Evolutionary conservation across 2,888 invertebrate genomes (phyloP), one percentile per base, ranked within the genome.

Genomic region (Nomada hirtipes): DNA sequence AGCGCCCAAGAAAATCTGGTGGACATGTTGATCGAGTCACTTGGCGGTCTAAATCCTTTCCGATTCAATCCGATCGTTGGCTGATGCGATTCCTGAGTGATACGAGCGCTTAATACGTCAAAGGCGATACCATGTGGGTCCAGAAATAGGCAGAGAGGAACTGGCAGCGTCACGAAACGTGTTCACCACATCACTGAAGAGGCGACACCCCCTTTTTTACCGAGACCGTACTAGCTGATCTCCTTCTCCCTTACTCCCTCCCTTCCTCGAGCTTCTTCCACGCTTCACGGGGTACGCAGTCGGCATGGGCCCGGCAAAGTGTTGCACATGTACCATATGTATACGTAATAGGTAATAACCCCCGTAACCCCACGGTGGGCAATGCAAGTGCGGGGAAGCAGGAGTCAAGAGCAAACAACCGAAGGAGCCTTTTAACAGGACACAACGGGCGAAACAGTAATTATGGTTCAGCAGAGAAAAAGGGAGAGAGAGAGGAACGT

Each of bases 171-270:
- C 79, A 26, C 76, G 68, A 77, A 79, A 85, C 83, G 85, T 88
- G 87, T 87, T 85, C 83, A 76, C 67, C 73, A 29, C 81, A 64
- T 65, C 77, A 88, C 88, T 88, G 84, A 88, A 72, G 82, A 82
- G 76, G 50, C 83, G 70, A 83, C 88, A 88, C 86, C 85, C 86
- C 86, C 83, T 85, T 73, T 82, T 76, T 87, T 79, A 75, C 75
- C 57, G 72, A 70, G 64, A 76, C 61, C 64, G 71, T 73, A 57
- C 82, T 64, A 59, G 20, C 23, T 65, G 60, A 64, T 71, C 65
- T 69, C 78, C 59, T 69, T 68, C 70, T 74, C 26, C 69, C 72
- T 72, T 52, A 26, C 65, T 86, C 81, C 72, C 69, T 82, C 76
- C 36, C 52, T 55, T 70, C 69, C 50, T 59, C 57, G 11, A 42